Percentiles rank a stretch among this genome's conserved stretches.
Evolutionary conservation across 2,113 vertebrate genomes (phyloP).

Genomic region (Gila orcuttii): DNA sequence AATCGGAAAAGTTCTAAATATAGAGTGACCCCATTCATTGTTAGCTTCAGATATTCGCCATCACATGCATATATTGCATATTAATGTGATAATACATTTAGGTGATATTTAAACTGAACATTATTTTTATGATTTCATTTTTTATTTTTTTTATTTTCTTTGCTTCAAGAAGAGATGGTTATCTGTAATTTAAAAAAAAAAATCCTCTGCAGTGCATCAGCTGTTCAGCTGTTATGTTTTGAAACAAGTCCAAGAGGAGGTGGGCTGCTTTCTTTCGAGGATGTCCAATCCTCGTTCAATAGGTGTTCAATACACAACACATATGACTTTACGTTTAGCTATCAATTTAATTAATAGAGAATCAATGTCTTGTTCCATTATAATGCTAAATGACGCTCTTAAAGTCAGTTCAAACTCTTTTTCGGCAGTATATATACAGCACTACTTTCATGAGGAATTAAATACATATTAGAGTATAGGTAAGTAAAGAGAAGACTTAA

Average conservation of each 20-base stretch:
- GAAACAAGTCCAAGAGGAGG: not conserved
- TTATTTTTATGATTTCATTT: not conserved
- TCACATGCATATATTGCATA: conserved; percentile 46
- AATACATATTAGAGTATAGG: not conserved
- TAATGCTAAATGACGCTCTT: not conserved
- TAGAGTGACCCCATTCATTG: conserved; percentile 65
- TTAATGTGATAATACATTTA: not conserved
- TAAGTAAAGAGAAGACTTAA: not conserved
- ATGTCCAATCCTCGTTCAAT: not conserved
- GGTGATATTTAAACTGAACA: not conserved
- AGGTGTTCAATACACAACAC: not conserved
- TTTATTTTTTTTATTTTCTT: not conserved
- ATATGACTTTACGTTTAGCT: not conserved
- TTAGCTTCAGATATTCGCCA: conserved; percentile 60
- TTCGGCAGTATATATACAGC: not conserved
- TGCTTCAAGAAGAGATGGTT: not conserved
- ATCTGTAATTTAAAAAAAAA: not conserved
- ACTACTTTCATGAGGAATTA: not conserved
- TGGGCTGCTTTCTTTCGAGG: no score
- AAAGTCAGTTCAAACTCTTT: not conserved
- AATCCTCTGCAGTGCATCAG: not conserved
- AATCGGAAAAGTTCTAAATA: conserved; percentile 76
- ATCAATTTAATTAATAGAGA: not conserved
- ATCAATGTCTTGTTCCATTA: not conserved
- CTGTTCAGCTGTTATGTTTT: not conserved